These are phyloP conservation scores for Parapsyche elsis DNA, from an alignment of 1,140 invertebrate genomes.

Conservation along the genomic window DNA sequence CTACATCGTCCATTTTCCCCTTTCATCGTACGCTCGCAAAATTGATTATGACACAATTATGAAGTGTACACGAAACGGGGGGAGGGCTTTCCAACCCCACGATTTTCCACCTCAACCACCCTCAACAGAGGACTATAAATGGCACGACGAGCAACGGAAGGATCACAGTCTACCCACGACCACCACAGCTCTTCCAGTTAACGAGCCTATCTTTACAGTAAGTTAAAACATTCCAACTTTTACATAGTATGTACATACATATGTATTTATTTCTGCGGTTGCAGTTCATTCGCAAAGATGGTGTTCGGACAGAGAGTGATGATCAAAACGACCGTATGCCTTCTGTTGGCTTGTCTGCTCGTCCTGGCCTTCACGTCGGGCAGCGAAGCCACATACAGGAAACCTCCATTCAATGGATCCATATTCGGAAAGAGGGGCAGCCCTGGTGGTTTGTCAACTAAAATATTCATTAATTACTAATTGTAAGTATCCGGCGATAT, in stretches of 20 bases:
- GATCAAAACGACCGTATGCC: constrained; percentile 57
- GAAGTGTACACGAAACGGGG: neutral
- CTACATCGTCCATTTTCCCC: no score
- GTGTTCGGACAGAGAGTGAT: constrained; percentile 50
- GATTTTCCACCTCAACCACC: neutral
- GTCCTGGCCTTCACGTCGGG: constrained; percentile 60
- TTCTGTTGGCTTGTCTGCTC: constrained; percentile 58
- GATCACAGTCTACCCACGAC: neutral
- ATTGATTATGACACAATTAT: constrained; percentile 5
- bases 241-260: neutral
- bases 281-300: neutral
- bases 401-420: constrained; percentile 91
- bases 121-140: neutral
- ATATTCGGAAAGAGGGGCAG: constrained; percentile 86
- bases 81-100: neutral
- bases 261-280: neutral
- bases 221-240: neutral
- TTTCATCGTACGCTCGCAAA: neutral
- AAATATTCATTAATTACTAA: neutral
- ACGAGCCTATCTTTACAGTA: neutral
- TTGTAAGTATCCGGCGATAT: neutral
- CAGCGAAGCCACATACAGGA: constrained; percentile 78
- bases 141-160: neutral
- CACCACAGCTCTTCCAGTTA: neutral
- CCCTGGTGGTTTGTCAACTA: constrained; percentile 45